Evolutionary conservation across 2,113 vertebrate genomes (phyloP).

Genomic region (Cygnus atratus): DNA sequence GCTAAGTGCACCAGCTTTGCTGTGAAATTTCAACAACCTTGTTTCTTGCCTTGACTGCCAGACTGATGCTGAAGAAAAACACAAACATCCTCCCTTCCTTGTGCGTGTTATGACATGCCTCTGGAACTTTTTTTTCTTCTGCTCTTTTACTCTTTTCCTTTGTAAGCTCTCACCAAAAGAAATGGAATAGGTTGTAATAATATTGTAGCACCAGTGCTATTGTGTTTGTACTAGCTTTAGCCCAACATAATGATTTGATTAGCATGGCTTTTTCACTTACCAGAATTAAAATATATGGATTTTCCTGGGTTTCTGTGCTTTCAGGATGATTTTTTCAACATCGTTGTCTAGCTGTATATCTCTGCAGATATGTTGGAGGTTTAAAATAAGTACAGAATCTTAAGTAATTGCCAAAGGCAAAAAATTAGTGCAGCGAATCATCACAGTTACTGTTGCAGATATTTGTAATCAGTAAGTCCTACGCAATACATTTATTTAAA

Average conservation of each 20-base stretch:
- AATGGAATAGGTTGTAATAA: constrained; percentile 62
- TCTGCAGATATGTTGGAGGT: not conserved
- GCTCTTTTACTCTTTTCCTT: constrained; percentile 34
- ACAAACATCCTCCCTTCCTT: not conserved
- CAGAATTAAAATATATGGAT: constrained; percentile 15
- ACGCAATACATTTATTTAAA: not conserved
- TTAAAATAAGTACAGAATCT: not conserved
- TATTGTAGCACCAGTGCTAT: constrained; percentile 53
- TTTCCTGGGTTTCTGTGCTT: constrained; percentile 1
- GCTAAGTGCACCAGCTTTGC: not conserved
- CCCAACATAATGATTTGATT: constrained; percentile 55
- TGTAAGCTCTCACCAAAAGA: constrained; percentile 10
- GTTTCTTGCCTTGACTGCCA: constrained; percentile 3
- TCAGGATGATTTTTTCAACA: not conserved
- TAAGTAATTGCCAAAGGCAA: not conserved
- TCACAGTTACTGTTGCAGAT: not conserved
- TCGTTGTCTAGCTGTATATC: not conserved
- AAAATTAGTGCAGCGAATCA: not conserved
- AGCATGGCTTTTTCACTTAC: constrained; percentile 53
- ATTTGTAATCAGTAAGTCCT: not conserved
- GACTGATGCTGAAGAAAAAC: constrained; percentile 12
- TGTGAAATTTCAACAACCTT: constrained; percentile 29
- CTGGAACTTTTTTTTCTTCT: constrained; percentile 54
- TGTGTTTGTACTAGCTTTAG: constrained; percentile 56
- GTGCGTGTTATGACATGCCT: constrained; percentile 31